phyloP scores from a whole-genome alignment of 2,113 vertebrate genomes.

The Centropus unirufus region DNA sequence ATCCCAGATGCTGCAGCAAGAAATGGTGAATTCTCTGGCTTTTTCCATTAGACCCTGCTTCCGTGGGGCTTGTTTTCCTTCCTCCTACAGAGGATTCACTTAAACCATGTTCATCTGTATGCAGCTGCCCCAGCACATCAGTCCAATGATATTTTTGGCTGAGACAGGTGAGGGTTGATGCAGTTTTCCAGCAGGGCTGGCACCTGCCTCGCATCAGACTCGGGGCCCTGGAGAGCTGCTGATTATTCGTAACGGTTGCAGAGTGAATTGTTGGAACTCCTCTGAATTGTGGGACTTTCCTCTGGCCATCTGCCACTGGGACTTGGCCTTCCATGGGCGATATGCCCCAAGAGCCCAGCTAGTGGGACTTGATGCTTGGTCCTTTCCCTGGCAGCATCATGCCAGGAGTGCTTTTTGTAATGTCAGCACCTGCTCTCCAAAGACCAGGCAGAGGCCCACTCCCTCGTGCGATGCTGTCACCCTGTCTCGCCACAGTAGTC shows the following conservation, averaged over 20 bases:
- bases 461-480: background rate
- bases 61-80: background rate
- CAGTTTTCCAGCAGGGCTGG: background rate
- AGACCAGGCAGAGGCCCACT: background rate
- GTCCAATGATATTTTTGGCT: background rate
- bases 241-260: background rate
- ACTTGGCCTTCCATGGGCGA: background rate
- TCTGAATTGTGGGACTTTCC: background rate
- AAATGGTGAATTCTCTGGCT: background rate
- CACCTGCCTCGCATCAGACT: accelerated
- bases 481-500: background rate
- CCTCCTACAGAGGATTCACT: background rate
- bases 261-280: background rate
- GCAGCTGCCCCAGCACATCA: background rate
- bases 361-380: background rate
- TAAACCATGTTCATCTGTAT: background rate
- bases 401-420: background rate
- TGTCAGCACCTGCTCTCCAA: background rate
- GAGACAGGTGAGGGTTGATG: background rate
- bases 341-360: background rate
- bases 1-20: background rate
- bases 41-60: background rate
- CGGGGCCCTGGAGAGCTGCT: background rate
- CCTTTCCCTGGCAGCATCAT: background rate
- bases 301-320: conserved; percentile 42